These are phyloP conservation scores for Macrophya annulata DNA, from an alignment of 2,888 invertebrate genomes.

Conservation along the genomic window DNA sequence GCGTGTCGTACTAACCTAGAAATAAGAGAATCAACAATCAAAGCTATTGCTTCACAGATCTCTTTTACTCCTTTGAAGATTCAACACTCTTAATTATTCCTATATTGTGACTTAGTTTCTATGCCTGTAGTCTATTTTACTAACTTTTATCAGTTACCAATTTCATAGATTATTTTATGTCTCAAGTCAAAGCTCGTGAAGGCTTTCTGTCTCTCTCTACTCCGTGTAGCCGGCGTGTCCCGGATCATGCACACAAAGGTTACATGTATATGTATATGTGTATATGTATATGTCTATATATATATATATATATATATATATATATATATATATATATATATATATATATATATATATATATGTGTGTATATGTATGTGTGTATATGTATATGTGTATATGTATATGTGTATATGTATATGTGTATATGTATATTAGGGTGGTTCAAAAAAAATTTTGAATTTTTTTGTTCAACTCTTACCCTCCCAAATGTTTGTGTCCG, in stretches of 20 bases:
- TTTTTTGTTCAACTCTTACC: no score
- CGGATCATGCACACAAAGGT: slow-evolving; percentile 21
- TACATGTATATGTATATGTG: background rate
- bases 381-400: no score
- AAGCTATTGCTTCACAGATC: slow-evolving; percentile 37
- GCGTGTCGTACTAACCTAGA: slow-evolving; percentile 33
- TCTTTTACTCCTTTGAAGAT: slow-evolving; percentile 25
- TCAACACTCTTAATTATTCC: background rate
- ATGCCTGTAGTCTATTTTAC: background rate
- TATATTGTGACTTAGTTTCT: slow-evolving; percentile 30
- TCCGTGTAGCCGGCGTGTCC: slow-evolving; percentile 9
- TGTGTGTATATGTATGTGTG: no score
- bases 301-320: no score
- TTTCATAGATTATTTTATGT: slow-evolving; percentile 14
- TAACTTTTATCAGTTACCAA: slow-evolving; percentile 30
- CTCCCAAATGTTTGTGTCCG: no score
- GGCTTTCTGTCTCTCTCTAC: slow-evolving; percentile 7
- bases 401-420: no score
- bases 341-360: no score
- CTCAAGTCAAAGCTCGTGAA: slow-evolving; percentile 29
- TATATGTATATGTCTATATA: no score
- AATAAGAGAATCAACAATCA: slow-evolving; percentile 35
- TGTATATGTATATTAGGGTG: no score
- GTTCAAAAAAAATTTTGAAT: no score
- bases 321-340: no score